Evolutionary conservation across 1,140 invertebrate genomes (phyloP).

Genomic region (Forficula auricularia): DNA sequence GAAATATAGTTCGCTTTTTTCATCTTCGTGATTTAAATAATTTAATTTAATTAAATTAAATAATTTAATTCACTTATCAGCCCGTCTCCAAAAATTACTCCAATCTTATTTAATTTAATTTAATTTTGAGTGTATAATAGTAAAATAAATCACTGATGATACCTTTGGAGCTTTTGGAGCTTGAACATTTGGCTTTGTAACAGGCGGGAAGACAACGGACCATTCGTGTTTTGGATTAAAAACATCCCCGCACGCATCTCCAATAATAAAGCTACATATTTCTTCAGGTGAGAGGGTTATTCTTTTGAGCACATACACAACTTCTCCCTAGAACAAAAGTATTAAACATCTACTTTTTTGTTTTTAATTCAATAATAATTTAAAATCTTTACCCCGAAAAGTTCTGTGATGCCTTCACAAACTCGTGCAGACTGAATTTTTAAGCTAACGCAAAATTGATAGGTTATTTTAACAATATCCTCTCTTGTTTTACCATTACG

Average conservation of each 20-base stretch:
- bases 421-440: conserved; percentile 70
- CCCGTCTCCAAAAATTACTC: no score
- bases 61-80: no score
- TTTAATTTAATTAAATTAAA: no score
- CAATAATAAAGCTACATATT: conserved; percentile 80
- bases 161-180: conserved; percentile 46
- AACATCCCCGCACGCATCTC: conserved; percentile 71
- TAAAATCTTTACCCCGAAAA: conserved; percentile 51
- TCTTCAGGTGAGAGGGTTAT: conserved; percentile 65
- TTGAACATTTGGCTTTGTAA: conserved; percentile 54
- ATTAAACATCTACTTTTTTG: conserved; percentile 2
- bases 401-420: conserved; percentile 66
- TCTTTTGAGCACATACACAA: conserved; percentile 61
- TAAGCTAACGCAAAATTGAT: conserved; percentile 66
- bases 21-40: no score
- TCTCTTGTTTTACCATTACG: conserved; percentile 59
- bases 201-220: conserved; percentile 72
- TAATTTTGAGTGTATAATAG: no score
- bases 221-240: conserved; percentile 79
- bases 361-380: neutral
- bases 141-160: no score
- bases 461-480: conserved; percentile 70
- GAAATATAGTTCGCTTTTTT: no score
- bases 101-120: no score
- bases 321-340: conserved; percentile 44